Conservation (phyloP, 1,140 invertebrate species). For the Pemphigus obesinymphae region DNA sequence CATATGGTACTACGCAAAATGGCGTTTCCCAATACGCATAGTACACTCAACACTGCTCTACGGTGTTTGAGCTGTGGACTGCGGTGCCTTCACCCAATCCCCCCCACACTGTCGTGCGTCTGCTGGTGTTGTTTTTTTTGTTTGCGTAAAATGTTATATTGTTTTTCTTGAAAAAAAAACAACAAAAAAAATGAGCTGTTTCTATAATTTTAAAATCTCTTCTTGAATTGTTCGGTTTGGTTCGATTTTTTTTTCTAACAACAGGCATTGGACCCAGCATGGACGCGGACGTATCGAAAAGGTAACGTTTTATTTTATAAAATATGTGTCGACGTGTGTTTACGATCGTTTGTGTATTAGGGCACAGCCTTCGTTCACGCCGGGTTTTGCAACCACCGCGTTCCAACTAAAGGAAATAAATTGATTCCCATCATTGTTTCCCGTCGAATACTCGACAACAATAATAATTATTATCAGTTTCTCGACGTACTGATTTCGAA, state of each 20-base stretch:
- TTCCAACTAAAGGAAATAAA: no score
- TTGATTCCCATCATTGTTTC: no score
- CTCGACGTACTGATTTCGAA: neutral
- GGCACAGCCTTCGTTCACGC: neutral
- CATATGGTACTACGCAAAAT: constrained; percentile 38
- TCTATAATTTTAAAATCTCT: neutral
- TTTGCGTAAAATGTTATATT: neutral
- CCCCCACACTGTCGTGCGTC: neutral
- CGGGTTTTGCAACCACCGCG: no score
- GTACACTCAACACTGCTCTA: neutral
- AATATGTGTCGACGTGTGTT: constrained; percentile 9
- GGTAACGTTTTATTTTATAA: neutral
- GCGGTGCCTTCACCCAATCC: neutral
- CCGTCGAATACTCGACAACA: neutral
- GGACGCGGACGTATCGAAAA: constrained; percentile 27
- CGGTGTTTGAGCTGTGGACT: neutral
- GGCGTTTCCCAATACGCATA: constrained; percentile 23
- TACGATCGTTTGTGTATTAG: neutral
- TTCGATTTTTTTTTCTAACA: neutral
- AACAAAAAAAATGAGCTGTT: neutral
- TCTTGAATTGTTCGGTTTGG: neutral
- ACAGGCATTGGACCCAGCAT: neutral
- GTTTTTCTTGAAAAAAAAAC: neutral
- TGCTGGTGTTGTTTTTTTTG: constrained; percentile 16
- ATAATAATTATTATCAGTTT: neutral